Conservation (phyloP, 2,888 invertebrate genomes). For the Callinectes sapidus region DNA sequence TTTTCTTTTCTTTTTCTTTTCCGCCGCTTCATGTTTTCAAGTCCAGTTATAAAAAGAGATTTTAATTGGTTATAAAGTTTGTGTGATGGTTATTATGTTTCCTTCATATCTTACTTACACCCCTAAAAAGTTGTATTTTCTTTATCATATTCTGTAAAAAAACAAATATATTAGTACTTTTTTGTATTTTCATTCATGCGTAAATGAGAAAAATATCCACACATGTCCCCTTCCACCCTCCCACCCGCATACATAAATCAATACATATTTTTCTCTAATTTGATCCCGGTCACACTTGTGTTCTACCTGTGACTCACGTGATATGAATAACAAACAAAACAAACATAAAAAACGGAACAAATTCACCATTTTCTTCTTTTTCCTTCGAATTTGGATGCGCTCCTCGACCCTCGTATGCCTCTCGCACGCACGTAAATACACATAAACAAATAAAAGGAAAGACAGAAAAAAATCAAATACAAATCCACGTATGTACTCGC, state of each 20-base stretch:
- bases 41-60: background rate
- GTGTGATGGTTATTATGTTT: background rate
- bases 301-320: background rate
- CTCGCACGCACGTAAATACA: background rate
- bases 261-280: background rate
- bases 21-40: background rate
- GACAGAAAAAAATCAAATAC: background rate
- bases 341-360: background rate
- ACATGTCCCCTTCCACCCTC: no score
- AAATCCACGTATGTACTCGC: slow-evolving; percentile 1
- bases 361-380: background rate
- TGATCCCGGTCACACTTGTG: background rate
- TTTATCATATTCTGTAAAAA: background rate
- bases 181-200: no score
- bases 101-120: background rate
- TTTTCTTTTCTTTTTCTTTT: background rate
- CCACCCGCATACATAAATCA: background rate
- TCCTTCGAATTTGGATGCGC: background rate
- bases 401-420: background rate
- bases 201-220: no score
- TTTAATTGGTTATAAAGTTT: background rate
- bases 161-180: no score
- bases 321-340: background rate
- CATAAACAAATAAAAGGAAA: background rate
- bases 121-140: background rate